Percentiles rank a stretch among this genome's conserved stretches.
phyloP scores from a whole-genome alignment of 2,888 invertebrate species.

The Agonum fuliginosum region DNA sequence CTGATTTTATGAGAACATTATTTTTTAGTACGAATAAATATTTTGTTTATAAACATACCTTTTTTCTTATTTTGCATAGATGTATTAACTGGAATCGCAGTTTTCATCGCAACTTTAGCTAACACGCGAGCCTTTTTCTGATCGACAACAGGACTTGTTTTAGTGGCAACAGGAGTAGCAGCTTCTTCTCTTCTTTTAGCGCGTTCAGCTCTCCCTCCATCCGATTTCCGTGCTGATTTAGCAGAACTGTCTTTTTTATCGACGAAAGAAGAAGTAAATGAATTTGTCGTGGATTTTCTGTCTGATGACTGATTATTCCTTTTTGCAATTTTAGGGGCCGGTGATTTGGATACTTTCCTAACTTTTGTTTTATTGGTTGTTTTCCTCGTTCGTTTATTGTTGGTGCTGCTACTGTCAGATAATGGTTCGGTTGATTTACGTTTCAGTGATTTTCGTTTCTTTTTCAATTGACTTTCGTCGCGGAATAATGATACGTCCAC shows the following conservation, averaged over 20 bases:
- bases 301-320: slow-evolving; percentile 50
- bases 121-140: slow-evolving; percentile 71
- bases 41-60: slow-evolving; percentile 25
- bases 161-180: slow-evolving; percentile 60
- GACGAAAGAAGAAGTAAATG: slow-evolving; percentile 23
- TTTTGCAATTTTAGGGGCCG: slow-evolving; percentile 54
- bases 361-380: slow-evolving; percentile 67
- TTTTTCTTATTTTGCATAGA: slow-evolving; percentile 61
- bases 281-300: slow-evolving; percentile 49
- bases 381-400: slow-evolving; percentile 63
- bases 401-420: slow-evolving; percentile 44
- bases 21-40: neutral
- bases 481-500: slow-evolving; percentile 90
- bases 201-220: slow-evolving; percentile 67
- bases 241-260: slow-evolving; percentile 22
- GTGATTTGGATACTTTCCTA: slow-evolving; percentile 65
- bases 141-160: slow-evolving; percentile 69
- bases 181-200: slow-evolving; percentile 66
- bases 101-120: slow-evolving; percentile 70
- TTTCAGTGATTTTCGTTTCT: slow-evolving; percentile 72
- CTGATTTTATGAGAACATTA: no score
- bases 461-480: slow-evolving; percentile 85
- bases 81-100: slow-evolving; percentile 62
- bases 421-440: slow-evolving; percentile 66
- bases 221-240: slow-evolving; percentile 47